Base-by-base conservation (phyloP, 2,113 vertebrate species). In the Rhinopomastus cyanomelas region DNA sequence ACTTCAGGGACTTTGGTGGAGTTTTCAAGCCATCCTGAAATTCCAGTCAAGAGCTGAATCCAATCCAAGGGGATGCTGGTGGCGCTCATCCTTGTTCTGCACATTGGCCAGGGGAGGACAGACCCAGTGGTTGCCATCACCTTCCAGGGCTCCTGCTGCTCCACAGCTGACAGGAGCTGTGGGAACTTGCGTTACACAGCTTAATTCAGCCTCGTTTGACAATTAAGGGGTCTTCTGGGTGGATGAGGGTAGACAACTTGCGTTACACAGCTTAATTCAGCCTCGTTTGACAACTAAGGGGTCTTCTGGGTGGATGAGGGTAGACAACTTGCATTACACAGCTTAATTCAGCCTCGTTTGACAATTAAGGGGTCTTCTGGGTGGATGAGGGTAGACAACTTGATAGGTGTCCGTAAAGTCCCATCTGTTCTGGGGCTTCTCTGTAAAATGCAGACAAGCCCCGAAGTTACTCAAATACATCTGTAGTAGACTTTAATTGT, bases 271-370 rank as follows among this genome's bases (percentile, higher is more conserved):
- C 62, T 62, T 74, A 48, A 30, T 71, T 74, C 64, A 21, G 37
- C 42, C 11, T 85, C 60, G 32, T 21, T 80, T 94, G 61, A 36
- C 55, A 55, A 53, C 22, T 36, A 11, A 2, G 0, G 11, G 16
- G 3, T n/a, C 16, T 48, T 84, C 21, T 39, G 55, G 30, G 27
- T 64, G 36, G 36, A 36, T 60, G 52, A 37, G 7, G 49, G 77
- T 64, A n/a, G n/a, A n/a, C n/a, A 18, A 1, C 12, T 7, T 53
- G 46, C 21, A 1, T 49, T 21, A 7, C 22, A 6, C 1, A 2
- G 8, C 62, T 62, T 74, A 48, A 30, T 71, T 74, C 64, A 21
- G 37, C 42, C 11, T 85, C 60, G 32, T 21, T 80, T 94, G 61
- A 36, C 55, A 55, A 53, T 25, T 36, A 11, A 2, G 0, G 11